Conservation (phyloP, 2,797 vertebrate species). For the Adelosebastes latens region DNA sequence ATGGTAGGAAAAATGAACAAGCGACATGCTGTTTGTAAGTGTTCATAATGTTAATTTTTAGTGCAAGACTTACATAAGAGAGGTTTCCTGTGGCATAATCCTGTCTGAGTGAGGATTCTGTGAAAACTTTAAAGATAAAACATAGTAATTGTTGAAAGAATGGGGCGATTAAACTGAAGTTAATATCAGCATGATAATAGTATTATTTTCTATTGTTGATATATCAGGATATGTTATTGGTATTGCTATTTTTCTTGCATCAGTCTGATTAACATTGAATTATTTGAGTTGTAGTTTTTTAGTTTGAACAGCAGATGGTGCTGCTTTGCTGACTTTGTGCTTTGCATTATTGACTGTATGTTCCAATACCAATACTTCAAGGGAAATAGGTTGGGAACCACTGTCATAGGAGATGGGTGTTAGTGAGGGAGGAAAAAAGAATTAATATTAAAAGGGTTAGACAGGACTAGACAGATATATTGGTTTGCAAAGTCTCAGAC, state of each 20-base stretch:
- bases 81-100: neutral
- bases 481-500: slow-evolving; percentile 10
- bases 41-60: neutral
- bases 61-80: neutral
- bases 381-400: too few species aligned
- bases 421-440: neutral
- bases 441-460: neutral
- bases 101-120: neutral
- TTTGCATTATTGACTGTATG: neutral
- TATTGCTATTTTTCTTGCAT: neutral
- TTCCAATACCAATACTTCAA: too few species aligned
- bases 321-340: neutral
- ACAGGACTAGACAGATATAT: slow-evolving; percentile 18
- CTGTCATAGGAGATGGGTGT: neutral
- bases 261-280: neutral
- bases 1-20: neutral
- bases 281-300: neutral
- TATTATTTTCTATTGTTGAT: neutral
- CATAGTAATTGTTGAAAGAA: neutral
- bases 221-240: neutral
- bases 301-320: neutral
- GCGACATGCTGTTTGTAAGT: neutral
- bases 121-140: neutral
- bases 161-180: neutral
- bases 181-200: neutral